A percentile compares a stretch with the other conserved stretches of the same genome.
phyloP scores from a whole-genome alignment of 2,888 invertebrate species.

The Limulus polyphemus region DNA sequence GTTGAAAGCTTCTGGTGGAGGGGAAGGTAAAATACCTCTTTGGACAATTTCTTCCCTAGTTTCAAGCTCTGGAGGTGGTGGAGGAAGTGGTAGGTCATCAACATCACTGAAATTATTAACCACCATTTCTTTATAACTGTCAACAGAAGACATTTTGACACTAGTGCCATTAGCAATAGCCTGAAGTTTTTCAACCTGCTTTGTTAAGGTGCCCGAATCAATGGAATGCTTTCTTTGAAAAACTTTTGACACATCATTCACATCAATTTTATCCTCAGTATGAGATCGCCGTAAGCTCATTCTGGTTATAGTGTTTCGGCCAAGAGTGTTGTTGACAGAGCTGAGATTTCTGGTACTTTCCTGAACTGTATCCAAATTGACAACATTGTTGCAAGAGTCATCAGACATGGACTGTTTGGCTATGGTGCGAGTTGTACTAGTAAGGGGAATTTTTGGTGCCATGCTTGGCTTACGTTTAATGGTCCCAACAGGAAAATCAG shows the following conservation, averaged over 20 bases:
- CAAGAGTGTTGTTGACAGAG: slow-evolving; percentile 19
- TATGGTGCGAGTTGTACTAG: slow-evolving; percentile 75
- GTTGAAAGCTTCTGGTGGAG: slow-evolving; percentile 29
- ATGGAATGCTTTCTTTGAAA: no score
- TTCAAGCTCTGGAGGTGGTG: slow-evolving; percentile 50
- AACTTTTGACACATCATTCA: neutral
- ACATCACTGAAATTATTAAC: no score
- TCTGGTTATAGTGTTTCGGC: slow-evolving; percentile 13
- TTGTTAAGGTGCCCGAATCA: no score
- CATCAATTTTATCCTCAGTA: slow-evolving; percentile 23
- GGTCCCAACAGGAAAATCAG: slow-evolving; percentile 49
- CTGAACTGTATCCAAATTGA: slow-evolving; percentile 10
- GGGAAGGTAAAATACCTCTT: slow-evolving; percentile 31
- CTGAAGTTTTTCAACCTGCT: no score
- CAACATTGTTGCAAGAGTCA: slow-evolving; percentile 40
- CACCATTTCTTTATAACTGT: no score
- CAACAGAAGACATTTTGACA: no score
- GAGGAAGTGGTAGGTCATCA: slow-evolving; percentile 49
- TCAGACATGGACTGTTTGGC: slow-evolving; percentile 57
- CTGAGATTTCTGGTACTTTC: slow-evolving; percentile 15
- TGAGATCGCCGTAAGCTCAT: slow-evolving; percentile 24
- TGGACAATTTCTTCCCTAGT: slow-evolving; percentile 1
- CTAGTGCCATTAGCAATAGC: no score
- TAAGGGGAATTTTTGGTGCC: slow-evolving; percentile 68
- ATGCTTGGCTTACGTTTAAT: slow-evolving; percentile 78